Conservation (phyloP, 1,140 invertebrate species). For the Brachionus asplanchnoidis region DNA sequence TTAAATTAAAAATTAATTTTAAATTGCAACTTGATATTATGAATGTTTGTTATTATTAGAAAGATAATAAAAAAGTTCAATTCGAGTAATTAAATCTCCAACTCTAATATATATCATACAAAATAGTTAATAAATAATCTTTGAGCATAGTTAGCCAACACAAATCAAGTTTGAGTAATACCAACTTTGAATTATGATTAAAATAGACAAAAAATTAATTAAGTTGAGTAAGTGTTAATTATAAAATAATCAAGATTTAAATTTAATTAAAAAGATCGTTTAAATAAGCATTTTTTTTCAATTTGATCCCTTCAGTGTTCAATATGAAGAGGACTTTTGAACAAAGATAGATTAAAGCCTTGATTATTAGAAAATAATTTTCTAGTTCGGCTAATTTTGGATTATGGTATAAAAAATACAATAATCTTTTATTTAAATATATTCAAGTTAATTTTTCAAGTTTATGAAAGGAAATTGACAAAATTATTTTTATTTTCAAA, state of each 20-base stretch:
- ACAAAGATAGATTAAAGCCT: not conserved
- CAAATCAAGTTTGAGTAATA: not conserved
- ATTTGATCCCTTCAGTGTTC: not conserved
- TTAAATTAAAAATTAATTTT: not conserved
- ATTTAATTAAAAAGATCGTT: not conserved
- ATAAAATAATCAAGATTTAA: not conserved
- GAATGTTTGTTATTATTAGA: not conserved
- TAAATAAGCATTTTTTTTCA: not conserved
- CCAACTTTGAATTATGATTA: not conserved
- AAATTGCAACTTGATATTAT: not conserved
- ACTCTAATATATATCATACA: not conserved
- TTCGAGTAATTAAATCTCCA: not conserved
- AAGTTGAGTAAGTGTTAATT: not conserved
- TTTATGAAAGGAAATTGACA: not conserved
- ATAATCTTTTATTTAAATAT: not conserved
- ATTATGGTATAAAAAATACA: not conserved
- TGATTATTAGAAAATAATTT: not conserved
- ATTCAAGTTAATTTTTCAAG: not conserved
- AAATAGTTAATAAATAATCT: not conserved
- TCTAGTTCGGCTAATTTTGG: not conserved
- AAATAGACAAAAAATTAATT: not conserved
- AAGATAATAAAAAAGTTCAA: not conserved
- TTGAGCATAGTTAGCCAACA: not conserved
- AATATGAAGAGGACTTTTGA: not conserved
- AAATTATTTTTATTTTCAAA: not conserved